These are phyloP conservation scores for Tenthredo scrophulariae DNA, from an alignment of 2,888 invertebrate genomes.

Conservation along the genomic window DNA sequence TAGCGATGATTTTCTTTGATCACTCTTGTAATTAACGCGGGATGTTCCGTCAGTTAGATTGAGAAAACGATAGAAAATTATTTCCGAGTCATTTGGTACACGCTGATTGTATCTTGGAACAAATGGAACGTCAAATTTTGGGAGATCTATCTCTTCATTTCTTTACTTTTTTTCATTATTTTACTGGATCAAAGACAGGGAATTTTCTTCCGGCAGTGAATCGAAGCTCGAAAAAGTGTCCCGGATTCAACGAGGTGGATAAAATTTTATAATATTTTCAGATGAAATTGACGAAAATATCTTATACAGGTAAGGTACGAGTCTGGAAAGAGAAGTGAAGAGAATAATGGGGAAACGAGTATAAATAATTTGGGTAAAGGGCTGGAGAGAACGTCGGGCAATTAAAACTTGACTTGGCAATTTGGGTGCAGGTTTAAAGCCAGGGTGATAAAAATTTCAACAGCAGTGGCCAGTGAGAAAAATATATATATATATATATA, in stretches of 20 bases:
- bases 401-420: constrained; percentile 39
- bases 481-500: too few relatives aligned
- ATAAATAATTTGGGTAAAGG: background rate
- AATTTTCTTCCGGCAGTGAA: background rate
- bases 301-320: background rate
- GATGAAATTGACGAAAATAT: too few relatives aligned
- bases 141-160: background rate
- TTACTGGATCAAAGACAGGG: background rate
- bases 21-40: constrained; percentile 10
- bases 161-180: background rate
- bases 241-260: background rate
- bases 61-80: constrained; percentile 16
- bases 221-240: background rate
- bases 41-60: background rate
- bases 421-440: constrained; percentile 33
- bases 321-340: background rate
- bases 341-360: constrained; percentile 1
- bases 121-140: background rate
- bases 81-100: constrained; percentile 15
- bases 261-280: background rate
- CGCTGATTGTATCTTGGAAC: background rate
- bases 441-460: constrained; percentile 37
- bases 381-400: constrained; percentile 10
- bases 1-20: constrained; percentile 9
- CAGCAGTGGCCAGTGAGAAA: background rate